Percentiles rank a stretch among this genome's conserved stretches.
Evolutionary conservation across 2,888 invertebrate species (phyloP).

Genomic region (Sesia bembeciformis): DNA sequence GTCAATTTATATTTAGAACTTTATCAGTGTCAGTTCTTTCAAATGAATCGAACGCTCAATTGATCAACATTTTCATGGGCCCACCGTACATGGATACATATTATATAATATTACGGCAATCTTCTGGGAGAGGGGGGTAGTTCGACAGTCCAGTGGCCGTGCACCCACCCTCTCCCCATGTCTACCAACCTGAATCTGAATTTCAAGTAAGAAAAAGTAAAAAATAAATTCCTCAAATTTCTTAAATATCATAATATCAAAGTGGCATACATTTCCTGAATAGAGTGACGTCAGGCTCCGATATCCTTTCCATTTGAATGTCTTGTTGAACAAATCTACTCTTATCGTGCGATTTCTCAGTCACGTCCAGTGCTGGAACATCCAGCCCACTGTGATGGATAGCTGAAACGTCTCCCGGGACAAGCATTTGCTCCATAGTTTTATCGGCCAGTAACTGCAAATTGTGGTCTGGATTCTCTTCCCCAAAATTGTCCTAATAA

Average conservation of each 20-base stretch:
- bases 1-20: too few species aligned
- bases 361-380: conserved; percentile 16
- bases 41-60: too few species aligned
- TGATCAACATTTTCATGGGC: too few species aligned
- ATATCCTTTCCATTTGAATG: conserved; percentile 42
- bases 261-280: conserved; percentile 37
- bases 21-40: too few species aligned
- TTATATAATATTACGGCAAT: too few species aligned
- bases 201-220: conserved; percentile 1
- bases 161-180: too few species aligned
- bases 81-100: too few species aligned
- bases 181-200: background rate
- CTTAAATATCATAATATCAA: background rate
- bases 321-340: conserved; percentile 11
- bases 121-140: too few species aligned
- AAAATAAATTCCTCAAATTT: background rate
- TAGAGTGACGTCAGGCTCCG: conserved; percentile 39
- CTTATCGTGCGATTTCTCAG: conserved; percentile 32
- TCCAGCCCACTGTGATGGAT: conserved; percentile 27
- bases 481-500: conserved; percentile 54
- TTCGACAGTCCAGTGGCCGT: too few species aligned
- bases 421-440: conserved; percentile 48
- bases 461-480: conserved; percentile 39
- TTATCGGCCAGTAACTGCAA: conserved; percentile 31
- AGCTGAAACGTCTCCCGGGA: conserved; percentile 16